These are phyloP conservation scores for Squalus acanthias DNA, from an alignment of 2,797 vertebrate genomes.

Conservation along the genomic window DNA sequence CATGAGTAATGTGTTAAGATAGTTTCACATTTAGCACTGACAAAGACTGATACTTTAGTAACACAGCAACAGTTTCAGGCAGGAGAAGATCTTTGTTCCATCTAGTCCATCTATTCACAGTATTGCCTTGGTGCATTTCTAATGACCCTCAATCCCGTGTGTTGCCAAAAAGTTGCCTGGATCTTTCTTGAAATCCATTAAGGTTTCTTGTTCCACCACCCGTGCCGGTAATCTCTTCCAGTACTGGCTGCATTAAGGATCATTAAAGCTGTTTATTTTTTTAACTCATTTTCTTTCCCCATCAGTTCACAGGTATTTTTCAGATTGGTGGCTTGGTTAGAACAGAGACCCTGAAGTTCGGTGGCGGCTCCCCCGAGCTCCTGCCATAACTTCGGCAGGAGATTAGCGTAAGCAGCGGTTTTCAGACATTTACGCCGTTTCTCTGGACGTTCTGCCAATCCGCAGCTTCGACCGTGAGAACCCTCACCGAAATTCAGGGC, in stretches of 20 bases:
- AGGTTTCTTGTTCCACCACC: background rate
- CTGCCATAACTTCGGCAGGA: background rate
- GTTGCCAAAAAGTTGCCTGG: too few species aligned
- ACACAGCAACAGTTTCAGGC: background rate
- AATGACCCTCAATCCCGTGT: background rate
- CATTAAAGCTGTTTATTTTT: background rate
- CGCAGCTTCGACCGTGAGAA: too few species aligned
- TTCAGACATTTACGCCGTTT: background rate
- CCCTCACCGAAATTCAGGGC: too few species aligned
- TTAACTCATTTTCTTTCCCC: background rate
- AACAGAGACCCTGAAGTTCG: background rate
- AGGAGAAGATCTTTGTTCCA: background rate
- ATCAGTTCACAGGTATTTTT: background rate
- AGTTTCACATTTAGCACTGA: background rate
- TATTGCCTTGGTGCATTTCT: background rate
- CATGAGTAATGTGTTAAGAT: background rate
- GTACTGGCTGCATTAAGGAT: too few species aligned
- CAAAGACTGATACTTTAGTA: background rate
- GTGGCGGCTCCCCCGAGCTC: background rate
- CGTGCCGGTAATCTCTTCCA: too few species aligned
- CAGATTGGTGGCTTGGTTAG: background rate
- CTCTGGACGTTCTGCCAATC: background rate
- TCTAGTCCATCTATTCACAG: background rate
- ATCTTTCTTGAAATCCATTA: too few species aligned
- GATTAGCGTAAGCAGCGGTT: background rate